These are phyloP conservation scores for Eulemur rufifrons DNA, from an alignment of 2,113 vertebrate species.

Conservation along the genomic window DNA sequence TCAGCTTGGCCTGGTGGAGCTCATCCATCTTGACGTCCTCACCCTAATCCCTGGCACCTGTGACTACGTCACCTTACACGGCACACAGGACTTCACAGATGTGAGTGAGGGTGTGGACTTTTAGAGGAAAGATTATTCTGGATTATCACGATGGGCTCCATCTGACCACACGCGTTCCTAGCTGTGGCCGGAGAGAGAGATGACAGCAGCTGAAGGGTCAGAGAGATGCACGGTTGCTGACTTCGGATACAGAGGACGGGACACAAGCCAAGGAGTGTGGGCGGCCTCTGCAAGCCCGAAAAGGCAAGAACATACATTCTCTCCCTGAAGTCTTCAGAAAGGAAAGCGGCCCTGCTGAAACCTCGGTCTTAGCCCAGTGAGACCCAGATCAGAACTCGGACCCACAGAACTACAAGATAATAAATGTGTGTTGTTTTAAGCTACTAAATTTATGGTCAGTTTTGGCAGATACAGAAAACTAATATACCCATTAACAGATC, in stretches of 20 bases:
- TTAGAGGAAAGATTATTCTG: background rate
- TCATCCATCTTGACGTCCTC: background rate
- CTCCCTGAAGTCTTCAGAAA: background rate
- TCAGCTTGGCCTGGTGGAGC: background rate
- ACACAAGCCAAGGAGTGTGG: background rate
- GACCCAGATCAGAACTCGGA: background rate
- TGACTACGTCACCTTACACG: background rate
- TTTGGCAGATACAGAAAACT: background rate
- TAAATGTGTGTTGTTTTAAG: background rate
- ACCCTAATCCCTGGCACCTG: background rate
- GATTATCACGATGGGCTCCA: background rate
- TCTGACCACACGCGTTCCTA: background rate
- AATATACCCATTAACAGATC: background rate
- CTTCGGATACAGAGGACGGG: background rate
- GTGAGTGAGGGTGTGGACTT: background rate
- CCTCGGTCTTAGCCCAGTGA: background rate
- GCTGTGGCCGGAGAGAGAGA: background rate
- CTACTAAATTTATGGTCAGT: background rate
- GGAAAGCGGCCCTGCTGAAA: background rate
- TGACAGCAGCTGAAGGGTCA: background rate
- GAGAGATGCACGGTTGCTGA: background rate
- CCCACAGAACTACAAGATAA: background rate
- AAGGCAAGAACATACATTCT: background rate
- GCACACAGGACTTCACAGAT: background rate
- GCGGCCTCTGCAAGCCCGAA: background rate